Evolutionary conservation across 2,888 invertebrate genomes (phyloP), one percentile per base, ranked within the genome.

Genomic region (Cremastinae sp.): DNA sequence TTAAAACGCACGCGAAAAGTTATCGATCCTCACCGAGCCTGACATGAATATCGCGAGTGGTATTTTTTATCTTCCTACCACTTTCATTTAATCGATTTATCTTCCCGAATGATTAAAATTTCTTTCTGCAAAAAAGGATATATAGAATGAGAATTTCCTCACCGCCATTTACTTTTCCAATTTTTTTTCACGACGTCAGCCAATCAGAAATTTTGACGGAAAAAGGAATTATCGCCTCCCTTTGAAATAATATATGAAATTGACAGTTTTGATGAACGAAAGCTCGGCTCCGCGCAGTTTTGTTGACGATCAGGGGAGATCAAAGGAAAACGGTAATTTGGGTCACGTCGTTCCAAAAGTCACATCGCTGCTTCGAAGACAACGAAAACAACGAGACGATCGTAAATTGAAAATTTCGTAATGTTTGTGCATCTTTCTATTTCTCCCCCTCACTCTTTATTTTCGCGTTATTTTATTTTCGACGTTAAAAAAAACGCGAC

Each of bases 281-380:
- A 18, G 18, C 4, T 14, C 18, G 37, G 7, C 8, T 14, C 5
- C 14, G 20, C 1, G n/a, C 16, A 18, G 12, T 43, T 12, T 35
- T 18, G 14, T 12, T 12, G 14, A 28, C 16, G 12, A 8, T 5
- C 35, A n/a, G n/a, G 10, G 3, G 45, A 18, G 18, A 58, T 72
- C 55, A 55, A 61, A 74, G 45, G 61, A 47, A 62, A 56, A 37
- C 39, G 51, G 18, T 43, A 16, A 55, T 39, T 49, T n/a, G 10
- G 18, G 12, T 65, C 43, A 4, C 64, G 72, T 72, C 62, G 72
- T 55, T 72, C 56, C 72, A 62, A 56, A 75, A 72, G 75, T 68
- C 72, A 16, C 39, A 62, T 65, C 35, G 43, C 39, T 28, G 45
- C 53, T 39, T 2, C 35, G 53, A 59, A 56, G 49, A 49, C 61